Base-by-base conservation (phyloP, 30 jellyfish, hydroid and myxozoan species). In the Hydra vulgaris region DNA sequence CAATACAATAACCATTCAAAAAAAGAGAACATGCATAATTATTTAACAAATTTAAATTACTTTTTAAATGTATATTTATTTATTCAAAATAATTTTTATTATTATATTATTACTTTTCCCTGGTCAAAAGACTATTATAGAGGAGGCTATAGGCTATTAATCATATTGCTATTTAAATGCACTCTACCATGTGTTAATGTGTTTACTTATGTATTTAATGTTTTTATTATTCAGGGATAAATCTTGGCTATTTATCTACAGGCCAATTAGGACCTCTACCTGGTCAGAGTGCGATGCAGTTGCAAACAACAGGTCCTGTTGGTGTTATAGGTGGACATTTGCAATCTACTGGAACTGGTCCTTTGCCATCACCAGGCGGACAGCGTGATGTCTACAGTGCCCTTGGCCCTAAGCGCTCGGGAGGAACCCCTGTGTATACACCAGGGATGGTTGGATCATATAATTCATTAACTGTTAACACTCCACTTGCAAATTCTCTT, bases 301-400 rank as follows among this genome's bases (percentile, higher is more conserved):
- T 86, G 19, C 97, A 86, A 82, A 89, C 85, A 53, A 95, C 95
- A 0, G 99, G 96, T 0, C 99, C 95, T 16, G 99, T 92, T 79
- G 99, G 99, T 21, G 99, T 92, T 8, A 92, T 92, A 80, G 99
- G 99, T 26, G 99, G 99, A 1, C 99, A 92, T 74, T 78, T 92
- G 81, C 95, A 85, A 72, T 72, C 92, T 22, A 85, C 88, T 8
- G 95, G 96, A 3, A 87, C 95, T n/a, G 87, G 96, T 18, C 80
- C 95, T 0, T 85, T 89, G 19, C 87, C 94, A 18, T 73, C 97
- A 5, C 94, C 91, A 0, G 89, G 84, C 26, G 95, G 94, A 20
- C 73, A 94, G 54, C 81, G 99, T 19, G 96, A 92, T 72, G 96
- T 87, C 18, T 87, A 79, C 56, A 89, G 96, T 52, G 94, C 96